Evolutionary conservation across 1,140 invertebrate genomes (phyloP), one percentile per base, ranked within the genome.

Genomic region (Bombus difficillimus): DNA sequence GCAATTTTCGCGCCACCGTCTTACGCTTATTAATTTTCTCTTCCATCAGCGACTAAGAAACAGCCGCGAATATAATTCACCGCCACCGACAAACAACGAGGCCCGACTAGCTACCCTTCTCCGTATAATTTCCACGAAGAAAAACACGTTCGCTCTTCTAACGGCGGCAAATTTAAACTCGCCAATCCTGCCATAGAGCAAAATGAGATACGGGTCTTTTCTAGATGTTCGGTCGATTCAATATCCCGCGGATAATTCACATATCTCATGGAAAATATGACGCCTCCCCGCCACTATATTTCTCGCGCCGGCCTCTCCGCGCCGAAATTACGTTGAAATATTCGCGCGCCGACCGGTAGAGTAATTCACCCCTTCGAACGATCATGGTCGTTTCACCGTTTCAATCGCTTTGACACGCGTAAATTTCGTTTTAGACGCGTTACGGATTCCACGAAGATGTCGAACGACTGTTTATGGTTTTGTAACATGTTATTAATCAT

Each of bases 181-280:
- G 53, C 22, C n/a, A 34, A 57, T 3, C n/a, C 9, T 12, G 8
- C 1, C n/a, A 13, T 32, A 59, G 28, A 10, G 53, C 18, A 32
- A 75, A 47, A 53, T 68, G 72, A 78, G 82, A 85, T 80, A 80
- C 64, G 76, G 28, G 53, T 39, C 39, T 66, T 80, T 72, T 34
- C 39, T 39, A 85, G 76, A 79, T 85, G 62, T 72, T 9, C 83
- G 68, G 62, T 80, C 76, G 83, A 85, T 85, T 80, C 83, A 85
- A 85, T 85, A 80, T 84, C 82, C 82, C 4, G 75, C 47, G 82
- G 64, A 84, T 84, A 84, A 84, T 85, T 80, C 83, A 72, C 76
- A 47, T 80, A 80, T 79, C 68, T 72, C 76, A 39, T 53, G 53
- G 83, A 79, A 85, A 85, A 85, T 85, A 39, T 71, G 25, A 72